Evolutionary conservation across 2,888 invertebrate genomes (phyloP), one percentile per base, ranked within the genome.

Genomic region (Stenotaenia linearis): DNA sequence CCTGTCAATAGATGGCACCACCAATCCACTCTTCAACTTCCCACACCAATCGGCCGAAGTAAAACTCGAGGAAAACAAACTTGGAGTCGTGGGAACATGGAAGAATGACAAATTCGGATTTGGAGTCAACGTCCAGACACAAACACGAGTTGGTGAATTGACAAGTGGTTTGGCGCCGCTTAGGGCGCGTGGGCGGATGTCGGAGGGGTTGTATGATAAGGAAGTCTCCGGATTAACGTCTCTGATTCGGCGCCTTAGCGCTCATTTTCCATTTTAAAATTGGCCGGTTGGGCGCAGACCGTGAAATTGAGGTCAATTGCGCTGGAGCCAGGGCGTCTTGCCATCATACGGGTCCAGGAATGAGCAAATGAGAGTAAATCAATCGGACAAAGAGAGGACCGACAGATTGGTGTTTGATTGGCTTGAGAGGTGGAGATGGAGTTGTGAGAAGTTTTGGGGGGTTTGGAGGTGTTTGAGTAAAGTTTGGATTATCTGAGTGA

Each of bases 211-310:
- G 1, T 15, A 37, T 37, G 37, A 37, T 37, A 37, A 37, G 37
- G 37, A 37, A 37, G 37, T 37, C 37, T 37, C 37, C 37, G 37
- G 37, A 37, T 37, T 37, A 37, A 37, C 37, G 37, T 37, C 37
- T 37, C 25, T 61, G 61, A 61, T 21, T 61, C 61, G 61, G 61
- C 61, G 61, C 61, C 61, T 61, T 25, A 21, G 61, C 61, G 21
- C 61, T 61, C n/a, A 61, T 61, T 61, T 61, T 61, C 61, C 61
- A 61, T 61, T 61, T 61, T 61, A 61, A 25, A 61, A 61, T 61
- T 25, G 61, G 12, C 21, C 61, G 61, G 15, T 61, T 25, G 61
- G 37, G 10, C 61, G 61, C 61, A 61, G 61, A 61, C 61, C 61
- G 61, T 61, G 61, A 61, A 61, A 61, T 61, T 21, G 61, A 61